Percentiles rank a stretch among this genome's conserved stretches.
phyloP scores from a whole-genome alignment of 1,140 invertebrate species.

The Sipha flava region DNA sequence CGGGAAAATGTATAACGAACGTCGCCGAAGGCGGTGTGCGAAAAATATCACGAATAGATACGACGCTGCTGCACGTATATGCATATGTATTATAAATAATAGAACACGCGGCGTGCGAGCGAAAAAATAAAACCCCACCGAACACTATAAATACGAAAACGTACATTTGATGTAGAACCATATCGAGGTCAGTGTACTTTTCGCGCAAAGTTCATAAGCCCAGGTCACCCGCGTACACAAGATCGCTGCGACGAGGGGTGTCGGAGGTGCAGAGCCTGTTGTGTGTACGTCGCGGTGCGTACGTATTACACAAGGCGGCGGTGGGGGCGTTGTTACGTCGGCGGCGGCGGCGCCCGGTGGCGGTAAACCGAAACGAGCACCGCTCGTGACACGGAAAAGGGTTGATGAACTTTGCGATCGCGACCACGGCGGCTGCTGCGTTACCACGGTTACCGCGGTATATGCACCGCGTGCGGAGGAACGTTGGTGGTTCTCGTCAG shows the following conservation, averaged over 20 bases:
- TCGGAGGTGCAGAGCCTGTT: neutral
- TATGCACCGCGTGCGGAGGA: no score
- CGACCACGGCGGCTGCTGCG: neutral
- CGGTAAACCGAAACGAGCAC: neutral
- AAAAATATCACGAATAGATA: no score
- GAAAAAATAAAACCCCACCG: neutral
- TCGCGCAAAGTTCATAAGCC: neutral
- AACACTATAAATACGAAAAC: neutral
- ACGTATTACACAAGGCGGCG: neutral
- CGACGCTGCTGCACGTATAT: no score
- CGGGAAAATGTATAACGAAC: no score
- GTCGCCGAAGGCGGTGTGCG: neutral
- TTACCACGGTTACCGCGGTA: conserved; percentile 4
- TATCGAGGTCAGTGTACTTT: conserved; percentile 31
- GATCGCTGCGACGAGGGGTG: neutral
- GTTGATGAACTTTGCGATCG: conserved; percentile 27
- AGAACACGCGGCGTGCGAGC: no score
- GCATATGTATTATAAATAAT: no score
- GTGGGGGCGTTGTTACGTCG: neutral
- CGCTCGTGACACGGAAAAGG: conserved; percentile 14
- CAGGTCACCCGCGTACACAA: neutral
- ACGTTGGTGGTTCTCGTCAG: no score
- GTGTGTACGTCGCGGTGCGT: neutral
- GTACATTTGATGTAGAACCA: neutral
- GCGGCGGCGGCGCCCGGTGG: neutral